Evolutionary conservation across 2,888 invertebrate genomes (phyloP).

Genomic region (Galerucella calmariensis): DNA sequence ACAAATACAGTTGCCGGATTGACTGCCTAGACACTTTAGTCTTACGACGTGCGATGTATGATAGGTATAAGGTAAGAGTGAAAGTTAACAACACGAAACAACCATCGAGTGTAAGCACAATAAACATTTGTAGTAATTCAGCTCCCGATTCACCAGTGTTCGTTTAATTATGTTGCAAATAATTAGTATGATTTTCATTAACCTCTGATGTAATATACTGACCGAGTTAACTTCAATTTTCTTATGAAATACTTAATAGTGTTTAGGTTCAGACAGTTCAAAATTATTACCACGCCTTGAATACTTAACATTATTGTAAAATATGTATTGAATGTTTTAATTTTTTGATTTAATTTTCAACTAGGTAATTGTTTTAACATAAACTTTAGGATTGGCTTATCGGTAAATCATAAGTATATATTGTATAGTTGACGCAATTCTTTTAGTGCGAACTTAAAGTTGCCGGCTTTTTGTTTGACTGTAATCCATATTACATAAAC

Average conservation of each 20-base stretch:
- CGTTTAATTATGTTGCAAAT: constrained; percentile 12
- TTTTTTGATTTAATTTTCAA: not conserved
- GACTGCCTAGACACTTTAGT: not conserved
- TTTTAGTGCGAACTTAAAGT: too few relatives aligned
- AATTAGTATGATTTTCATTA: constrained; percentile 14
- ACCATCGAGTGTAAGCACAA: constrained; percentile 13
- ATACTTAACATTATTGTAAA: not conserved
- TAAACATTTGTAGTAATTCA: constrained; percentile 7
- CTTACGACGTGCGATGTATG: not conserved
- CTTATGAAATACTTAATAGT: constrained; percentile 13
- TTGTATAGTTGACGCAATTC: too few relatives aligned
- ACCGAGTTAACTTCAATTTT: not conserved
- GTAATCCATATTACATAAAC: too few relatives aligned
- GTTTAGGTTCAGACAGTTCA: not conserved
- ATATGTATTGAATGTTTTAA: not conserved
- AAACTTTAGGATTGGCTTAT: not conserved
- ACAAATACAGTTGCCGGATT: not conserved
- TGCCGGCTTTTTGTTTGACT: too few relatives aligned
- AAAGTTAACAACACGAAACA: constrained; percentile 17
- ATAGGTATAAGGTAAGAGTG: constrained; percentile 9
- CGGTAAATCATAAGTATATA: not conserved
- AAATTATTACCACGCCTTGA: not conserved
- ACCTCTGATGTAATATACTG: constrained; percentile 8
- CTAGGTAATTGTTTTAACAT: not conserved
- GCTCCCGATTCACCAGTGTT: not conserved